These are phyloP conservation scores for Scomber colias DNA, from an alignment of 2,113 vertebrate genomes.

Conservation along the genomic window DNA sequence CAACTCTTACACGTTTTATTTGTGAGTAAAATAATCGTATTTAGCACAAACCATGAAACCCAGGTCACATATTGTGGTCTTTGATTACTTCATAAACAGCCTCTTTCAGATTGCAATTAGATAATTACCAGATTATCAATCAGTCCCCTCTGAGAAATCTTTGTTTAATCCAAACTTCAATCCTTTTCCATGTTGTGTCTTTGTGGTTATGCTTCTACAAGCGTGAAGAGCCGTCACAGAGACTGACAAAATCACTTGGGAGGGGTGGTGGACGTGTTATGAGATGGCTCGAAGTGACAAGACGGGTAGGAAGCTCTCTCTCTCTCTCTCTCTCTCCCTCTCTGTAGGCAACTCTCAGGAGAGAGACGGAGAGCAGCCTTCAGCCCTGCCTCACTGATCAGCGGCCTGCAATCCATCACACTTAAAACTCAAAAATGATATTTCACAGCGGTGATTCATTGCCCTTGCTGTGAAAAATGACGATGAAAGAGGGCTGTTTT, in stretches of 20 bases:
- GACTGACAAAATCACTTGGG: slow-evolving; percentile 48
- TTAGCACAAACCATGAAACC: too few species aligned
- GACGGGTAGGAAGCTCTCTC: slow-evolving; percentile 2
- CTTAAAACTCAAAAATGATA: slow-evolving; percentile 67
- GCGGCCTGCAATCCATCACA: slow-evolving; percentile 76
- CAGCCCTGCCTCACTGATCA: slow-evolving; percentile 54
- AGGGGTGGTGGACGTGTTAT: slow-evolving; percentile 38
- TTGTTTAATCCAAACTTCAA: slow-evolving; percentile 16
- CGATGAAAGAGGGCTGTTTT: slow-evolving; percentile 23
- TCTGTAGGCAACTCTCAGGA: slow-evolving; percentile 45
- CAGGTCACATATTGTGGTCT: too few species aligned
- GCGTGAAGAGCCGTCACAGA: slow-evolving; percentile 56
- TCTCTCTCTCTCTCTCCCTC: neutral
- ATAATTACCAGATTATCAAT: neutral
- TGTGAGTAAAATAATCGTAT: too few species aligned
- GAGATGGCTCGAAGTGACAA: slow-evolving; percentile 57
- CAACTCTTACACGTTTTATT: neutral
- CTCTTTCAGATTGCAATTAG: neutral
- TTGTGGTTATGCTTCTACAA: slow-evolving; percentile 48
- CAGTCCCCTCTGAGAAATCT: slow-evolving; percentile 1
- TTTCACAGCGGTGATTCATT: slow-evolving; percentile 63
- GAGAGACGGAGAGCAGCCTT: slow-evolving; percentile 27
- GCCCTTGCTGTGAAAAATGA: slow-evolving; percentile 33
- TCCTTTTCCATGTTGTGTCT: slow-evolving; percentile 25
- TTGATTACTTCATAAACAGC: too few species aligned